Conservation (phyloP, 2,797 vertebrate species). For the Falco cherrug region DNA sequence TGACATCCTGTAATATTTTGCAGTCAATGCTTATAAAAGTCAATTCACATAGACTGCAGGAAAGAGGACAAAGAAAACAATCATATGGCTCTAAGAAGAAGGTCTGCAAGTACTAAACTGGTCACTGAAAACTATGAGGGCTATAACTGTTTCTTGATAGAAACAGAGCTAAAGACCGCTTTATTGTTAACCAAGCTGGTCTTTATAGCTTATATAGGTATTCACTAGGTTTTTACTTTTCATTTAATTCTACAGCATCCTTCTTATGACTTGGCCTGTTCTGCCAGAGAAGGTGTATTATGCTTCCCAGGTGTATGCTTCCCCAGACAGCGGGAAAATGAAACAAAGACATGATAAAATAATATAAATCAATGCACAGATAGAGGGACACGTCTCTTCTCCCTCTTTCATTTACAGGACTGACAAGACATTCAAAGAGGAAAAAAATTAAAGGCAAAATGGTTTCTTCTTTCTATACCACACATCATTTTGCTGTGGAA, state of each 20-base stretch:
- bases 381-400: neutral
- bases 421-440: neutral
- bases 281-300: neutral
- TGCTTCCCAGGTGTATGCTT: neutral
- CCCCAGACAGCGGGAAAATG: neutral
- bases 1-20: constrained; percentile 43
- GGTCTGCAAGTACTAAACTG: neutral
- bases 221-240: neutral
- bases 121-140: neutral
- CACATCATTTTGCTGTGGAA: neutral
- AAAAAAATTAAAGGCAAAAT: neutral
- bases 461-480: neutral
- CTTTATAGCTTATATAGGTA: neutral
- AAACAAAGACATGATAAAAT: neutral
- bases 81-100: neutral
- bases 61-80: neutral
- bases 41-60: neutral
- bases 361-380: neutral
- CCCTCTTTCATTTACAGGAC: neutral
- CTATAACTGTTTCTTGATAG: neutral
- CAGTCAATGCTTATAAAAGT: constrained; percentile 34
- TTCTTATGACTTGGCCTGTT: neutral
- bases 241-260: neutral
- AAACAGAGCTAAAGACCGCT: neutral
- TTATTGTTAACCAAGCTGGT: neutral